Base-by-base conservation (phyloP, 1,140 invertebrate genomes). In the Stegodyphus dumicola region DNA sequence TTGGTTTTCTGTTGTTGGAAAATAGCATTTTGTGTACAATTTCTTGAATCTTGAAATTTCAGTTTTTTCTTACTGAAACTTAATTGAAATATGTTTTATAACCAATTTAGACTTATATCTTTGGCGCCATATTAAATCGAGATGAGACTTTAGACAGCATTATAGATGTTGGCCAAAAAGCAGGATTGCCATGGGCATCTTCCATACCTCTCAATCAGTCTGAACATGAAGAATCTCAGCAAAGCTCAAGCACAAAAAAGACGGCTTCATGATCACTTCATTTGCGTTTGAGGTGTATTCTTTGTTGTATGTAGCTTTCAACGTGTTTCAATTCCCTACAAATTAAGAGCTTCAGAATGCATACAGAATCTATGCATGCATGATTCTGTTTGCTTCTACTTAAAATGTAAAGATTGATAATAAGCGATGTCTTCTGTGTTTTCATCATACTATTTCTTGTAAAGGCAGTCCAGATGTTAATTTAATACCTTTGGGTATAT, bases 101-200 rank as follows among this genome's bases (percentile, higher is more conserved):
- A 49, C 56, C 66, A 51, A 86, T 83, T n/a, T 83, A 91, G 91
- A 88, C 89, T 10, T 90, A 90, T 83, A 89, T 90, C 76, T 91
- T 91, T 88, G 91, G 90, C 51, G 90, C 89, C n/a, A 90, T 91
- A 56, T 80, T 91, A 56, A 90, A 90, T 86, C 89, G 91, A 15
- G 91, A 91, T 86, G 91, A 91, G 69, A 89, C 89, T 15, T 91
- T 89, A 86, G 90, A 90, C n/a, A 89, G 89, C 54, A 88, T 91
- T 77, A 85, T 90, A 67, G 86, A 89, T 33, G 89, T 88, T 60
- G 90, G 90, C 15, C 71, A 87, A 54, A 88, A 88, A 77, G 88
- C 89, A 18, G 88, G 88, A 9, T 86, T 87, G 49, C 2, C 81
- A 7, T 87, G 86, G 86, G 86, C 86, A n/a, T 71, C 84, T 18